These are phyloP conservation scores for Coptodon rendalli DNA, from an alignment of 2,113 vertebrate species.

Conservation along the genomic window DNA sequence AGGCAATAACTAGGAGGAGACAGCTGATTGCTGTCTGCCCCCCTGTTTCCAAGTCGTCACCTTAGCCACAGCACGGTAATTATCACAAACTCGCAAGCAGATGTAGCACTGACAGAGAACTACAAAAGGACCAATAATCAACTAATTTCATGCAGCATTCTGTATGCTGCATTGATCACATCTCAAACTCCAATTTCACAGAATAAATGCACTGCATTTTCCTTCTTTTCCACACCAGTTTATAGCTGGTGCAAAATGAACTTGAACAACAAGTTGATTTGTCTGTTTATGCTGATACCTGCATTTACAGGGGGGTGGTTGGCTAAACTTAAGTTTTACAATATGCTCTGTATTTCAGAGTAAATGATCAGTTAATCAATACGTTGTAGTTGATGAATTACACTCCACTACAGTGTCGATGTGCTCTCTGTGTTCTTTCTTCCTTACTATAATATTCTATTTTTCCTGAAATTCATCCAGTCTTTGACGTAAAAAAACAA, in stretches of 20 bases:
- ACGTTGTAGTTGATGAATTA: background rate
- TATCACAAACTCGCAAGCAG: background rate
- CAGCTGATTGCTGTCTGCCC: slow-evolving; percentile 30
- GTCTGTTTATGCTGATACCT: background rate
- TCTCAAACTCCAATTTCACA: background rate
- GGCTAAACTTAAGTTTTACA: background rate
- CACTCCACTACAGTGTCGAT: background rate
- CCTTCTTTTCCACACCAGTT: background rate
- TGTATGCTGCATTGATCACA: background rate
- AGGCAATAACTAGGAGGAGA: slow-evolving; percentile 28
- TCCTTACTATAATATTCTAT: background rate
- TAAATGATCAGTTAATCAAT: background rate
- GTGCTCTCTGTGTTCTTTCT: background rate
- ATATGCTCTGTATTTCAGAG: background rate
- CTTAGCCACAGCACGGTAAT: slow-evolving; percentile 17
- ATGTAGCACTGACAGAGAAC: background rate
- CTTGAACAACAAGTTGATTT: background rate
- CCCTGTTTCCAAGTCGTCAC: slow-evolving; percentile 18
- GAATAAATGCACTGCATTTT: background rate
- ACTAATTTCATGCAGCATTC: background rate
- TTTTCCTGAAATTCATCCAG: background rate
- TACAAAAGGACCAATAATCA: background rate
- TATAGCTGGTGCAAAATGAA: background rate
- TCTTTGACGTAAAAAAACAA: background rate
- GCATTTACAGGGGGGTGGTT: background rate